phyloP scores from a whole-genome alignment of 2,797 vertebrate species.

The Peromyscus attwateri region DNA sequence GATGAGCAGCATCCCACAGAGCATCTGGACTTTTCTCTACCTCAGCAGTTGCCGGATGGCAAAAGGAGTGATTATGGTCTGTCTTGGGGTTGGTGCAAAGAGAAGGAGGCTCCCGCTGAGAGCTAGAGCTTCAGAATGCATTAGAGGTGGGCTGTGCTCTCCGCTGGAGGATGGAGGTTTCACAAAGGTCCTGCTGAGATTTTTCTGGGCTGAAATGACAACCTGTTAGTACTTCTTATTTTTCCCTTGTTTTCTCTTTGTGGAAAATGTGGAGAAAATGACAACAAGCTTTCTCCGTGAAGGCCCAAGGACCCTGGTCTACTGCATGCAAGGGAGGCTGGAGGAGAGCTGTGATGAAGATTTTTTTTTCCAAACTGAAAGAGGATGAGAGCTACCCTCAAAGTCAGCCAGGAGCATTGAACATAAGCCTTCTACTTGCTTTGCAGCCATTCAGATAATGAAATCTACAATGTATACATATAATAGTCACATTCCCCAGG shows the following conservation, averaged over 20 bases:
- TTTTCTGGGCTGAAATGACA: not conserved
- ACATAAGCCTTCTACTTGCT: not conserved
- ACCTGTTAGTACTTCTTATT: not conserved
- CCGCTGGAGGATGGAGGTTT: not conserved
- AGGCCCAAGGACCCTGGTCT: not conserved
- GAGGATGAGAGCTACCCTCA: not conserved
- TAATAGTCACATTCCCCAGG: not conserved
- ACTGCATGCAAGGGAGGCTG: not conserved
- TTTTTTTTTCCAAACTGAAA: not conserved
- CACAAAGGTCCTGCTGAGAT: not conserved
- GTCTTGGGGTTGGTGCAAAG: no score
- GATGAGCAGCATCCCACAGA: not conserved
- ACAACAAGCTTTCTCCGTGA: not conserved
- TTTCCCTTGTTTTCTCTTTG: conserved; percentile 10
- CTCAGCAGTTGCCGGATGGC: not conserved
- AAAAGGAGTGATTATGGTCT: not conserved
- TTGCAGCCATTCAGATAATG: not conserved
- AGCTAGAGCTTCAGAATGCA: not conserved
- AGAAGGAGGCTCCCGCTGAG: not conserved
- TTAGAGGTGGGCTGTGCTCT: not conserved
- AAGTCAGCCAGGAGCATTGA: not conserved
- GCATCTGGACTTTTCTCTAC: not conserved
- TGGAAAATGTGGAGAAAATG: conserved; percentile 49
- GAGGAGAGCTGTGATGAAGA: not conserved
- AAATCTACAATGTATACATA: not conserved